Evolutionary conservation across 2,888 invertebrate species (phyloP), one percentile per base, ranked within the genome.

Genomic region (Lepetodrilus schrolli): DNA sequence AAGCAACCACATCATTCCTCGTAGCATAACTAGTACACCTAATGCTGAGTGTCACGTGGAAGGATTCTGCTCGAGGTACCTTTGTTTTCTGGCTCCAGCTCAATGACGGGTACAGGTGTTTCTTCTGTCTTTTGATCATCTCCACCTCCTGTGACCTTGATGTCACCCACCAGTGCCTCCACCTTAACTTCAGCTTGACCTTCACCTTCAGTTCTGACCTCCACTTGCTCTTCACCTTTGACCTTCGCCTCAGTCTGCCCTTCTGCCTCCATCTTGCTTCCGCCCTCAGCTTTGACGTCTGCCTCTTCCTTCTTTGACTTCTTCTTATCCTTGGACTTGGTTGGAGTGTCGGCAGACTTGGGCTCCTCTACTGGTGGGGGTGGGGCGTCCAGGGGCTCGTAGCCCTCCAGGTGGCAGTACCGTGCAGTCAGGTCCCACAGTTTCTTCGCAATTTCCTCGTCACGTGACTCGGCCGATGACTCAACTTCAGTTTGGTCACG

Each of bases 351-450:
- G 8, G 48, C 49, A 20, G 30, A 71, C 26, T 72, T 69, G 1
- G 65, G 68, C 34, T 79, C 78, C 23, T 77, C 76, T 8, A 76
- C 66, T 4, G 85, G 84, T 8, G 83, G 83, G 13, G 73, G 68
- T 4, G 84, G 83, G 4, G 83, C 83, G 43, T 85, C 84, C 8
- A 87, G 77, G 20, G 83, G 78, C 69, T 87, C 86, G 66, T 78
- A 87, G 2, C 87, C 86, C 21, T 86, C 84, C 72, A 87, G 70
- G 47, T 82, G 81, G 58, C 79, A 78, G 77, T 86, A 86, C 3
- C 84, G 82, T 10, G 82, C 88, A 72, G 84, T 85, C 70, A 87
- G 48, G 38, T 86, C 83, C 82, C 84, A 88, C 50, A 88, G 68
- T 66, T 80, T 83, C 78, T 86, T 83, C 79, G 85, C 85, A 20